These are phyloP conservation scores for Protonemura montana DNA, from an alignment of 2,888 invertebrate species.

Conservation along the genomic window DNA sequence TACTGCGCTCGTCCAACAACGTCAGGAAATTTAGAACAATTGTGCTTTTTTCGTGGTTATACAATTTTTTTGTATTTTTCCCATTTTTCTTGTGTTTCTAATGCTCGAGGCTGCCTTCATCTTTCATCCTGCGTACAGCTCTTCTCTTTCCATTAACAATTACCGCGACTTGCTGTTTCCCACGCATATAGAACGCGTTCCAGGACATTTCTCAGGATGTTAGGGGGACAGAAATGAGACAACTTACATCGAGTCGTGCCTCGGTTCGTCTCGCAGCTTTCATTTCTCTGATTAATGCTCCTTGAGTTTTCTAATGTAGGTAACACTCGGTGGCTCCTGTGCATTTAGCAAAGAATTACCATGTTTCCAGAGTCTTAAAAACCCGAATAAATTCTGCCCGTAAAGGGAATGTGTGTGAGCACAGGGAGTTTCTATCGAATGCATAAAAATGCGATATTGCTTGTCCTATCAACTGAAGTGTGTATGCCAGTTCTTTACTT, in stretches of 20 bases:
- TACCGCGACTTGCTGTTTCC: constrained; percentile 31
- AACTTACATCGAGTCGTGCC: neutral
- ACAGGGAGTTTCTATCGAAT: neutral
- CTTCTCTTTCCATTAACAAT: constrained; percentile 39
- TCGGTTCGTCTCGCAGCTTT: neutral
- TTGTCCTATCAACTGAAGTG: constrained; percentile 23
- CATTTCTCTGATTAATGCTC: constrained; percentile 37
- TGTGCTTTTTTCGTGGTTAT: constrained; percentile 35
- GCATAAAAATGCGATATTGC: constrained; percentile 24
- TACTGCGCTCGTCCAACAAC: constrained; percentile 17
- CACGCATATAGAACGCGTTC: constrained; percentile 5
- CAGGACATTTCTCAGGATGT: neutral
- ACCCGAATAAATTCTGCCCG: neutral
- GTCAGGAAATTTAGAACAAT: constrained; percentile 27
- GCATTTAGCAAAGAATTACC: neutral
- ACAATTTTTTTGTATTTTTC: constrained; percentile 29
- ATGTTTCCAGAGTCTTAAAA: neutral
- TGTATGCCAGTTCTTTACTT: neutral
- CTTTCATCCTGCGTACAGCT: constrained; percentile 32
- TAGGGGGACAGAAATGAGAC: constrained; percentile 5
- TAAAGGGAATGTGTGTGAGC: neutral
- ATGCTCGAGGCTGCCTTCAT: constrained; percentile 37
- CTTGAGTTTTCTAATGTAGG: constrained; percentile 19
- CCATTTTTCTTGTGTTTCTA: constrained; percentile 35
- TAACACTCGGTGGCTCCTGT: neutral